phyloP scores from a whole-genome alignment of 92 coral and sea anemone species.

The Porites cylindrica region DNA sequence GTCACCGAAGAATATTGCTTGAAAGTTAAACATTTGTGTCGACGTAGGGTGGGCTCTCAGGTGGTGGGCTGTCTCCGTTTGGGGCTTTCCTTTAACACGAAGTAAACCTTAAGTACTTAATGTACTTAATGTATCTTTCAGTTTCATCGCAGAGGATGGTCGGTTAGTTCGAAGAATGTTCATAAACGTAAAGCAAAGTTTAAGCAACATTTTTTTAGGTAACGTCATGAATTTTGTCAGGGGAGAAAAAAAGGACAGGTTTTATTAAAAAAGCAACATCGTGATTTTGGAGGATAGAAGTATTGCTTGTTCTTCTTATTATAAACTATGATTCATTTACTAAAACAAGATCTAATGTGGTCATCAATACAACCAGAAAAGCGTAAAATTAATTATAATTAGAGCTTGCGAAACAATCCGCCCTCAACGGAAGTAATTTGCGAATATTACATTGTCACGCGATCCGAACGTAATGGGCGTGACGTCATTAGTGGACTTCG shows the following conservation, averaged over 20 bases:
- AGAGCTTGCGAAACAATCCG: not conserved
- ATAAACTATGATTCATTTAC: not conserved
- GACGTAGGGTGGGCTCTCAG: too few relatives aligned
- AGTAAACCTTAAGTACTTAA: too few relatives aligned
- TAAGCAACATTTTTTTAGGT: not conserved
- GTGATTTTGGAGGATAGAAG: not conserved
- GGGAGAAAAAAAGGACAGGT: not conserved
- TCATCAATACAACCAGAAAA: not conserved
- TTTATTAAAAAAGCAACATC: too few relatives aligned
- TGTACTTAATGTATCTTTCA: too few relatives aligned
- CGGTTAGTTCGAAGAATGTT: not conserved
- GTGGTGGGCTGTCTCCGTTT: too few relatives aligned
- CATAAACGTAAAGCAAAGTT: not conserved
- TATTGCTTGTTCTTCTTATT: not conserved
- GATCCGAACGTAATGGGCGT: conserved; percentile 10
- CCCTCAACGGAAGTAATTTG: not conserved
- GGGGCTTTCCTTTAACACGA: too few relatives aligned
- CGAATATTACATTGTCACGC: not conserved
- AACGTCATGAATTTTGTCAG: not conserved
- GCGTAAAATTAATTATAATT: not conserved
- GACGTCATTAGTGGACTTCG: conserved; percentile 9
- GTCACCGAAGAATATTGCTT: too few relatives aligned
- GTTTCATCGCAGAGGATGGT: too few relatives aligned
- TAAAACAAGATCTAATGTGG: not conserved
- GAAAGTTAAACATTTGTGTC: too few relatives aligned